A percentile compares a stretch with the other conserved stretches of the same genome.
Evolutionary conservation across 2,113 vertebrate species (phyloP).

Genomic region (Larimichthys crocea): DNA sequence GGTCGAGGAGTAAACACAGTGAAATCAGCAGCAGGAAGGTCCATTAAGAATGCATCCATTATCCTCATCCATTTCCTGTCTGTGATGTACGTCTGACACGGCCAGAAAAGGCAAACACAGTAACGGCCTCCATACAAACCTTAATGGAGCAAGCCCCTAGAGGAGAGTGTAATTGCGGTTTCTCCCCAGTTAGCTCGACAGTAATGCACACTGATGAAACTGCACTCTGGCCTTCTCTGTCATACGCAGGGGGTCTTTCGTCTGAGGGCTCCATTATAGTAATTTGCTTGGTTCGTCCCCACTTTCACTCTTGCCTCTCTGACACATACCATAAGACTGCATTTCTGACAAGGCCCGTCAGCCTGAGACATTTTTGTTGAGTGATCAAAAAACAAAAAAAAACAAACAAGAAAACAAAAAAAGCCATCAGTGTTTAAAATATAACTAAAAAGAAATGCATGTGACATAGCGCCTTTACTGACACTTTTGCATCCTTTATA

Average conservation of each 20-base stretch:
- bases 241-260: slow-evolving; percentile 50
- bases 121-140: slow-evolving; percentile 58
- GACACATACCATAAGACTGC: slow-evolving; percentile 18
- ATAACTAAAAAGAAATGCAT: slow-evolving; percentile 11
- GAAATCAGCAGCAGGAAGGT: slow-evolving; percentile 51
- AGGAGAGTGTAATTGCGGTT: slow-evolving; percentile 72
- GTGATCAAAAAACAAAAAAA: neutral
- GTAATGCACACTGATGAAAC: slow-evolving; percentile 75
- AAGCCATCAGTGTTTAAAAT: slow-evolving; percentile 31
- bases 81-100: slow-evolving; percentile 58
- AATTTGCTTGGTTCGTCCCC: slow-evolving; percentile 35
- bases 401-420: neutral
- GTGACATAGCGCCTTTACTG: slow-evolving; percentile 10
- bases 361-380: neutral
- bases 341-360: slow-evolving; percentile 24
- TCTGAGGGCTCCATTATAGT: slow-evolving; percentile 64
- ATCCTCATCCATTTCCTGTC: slow-evolving; percentile 79
- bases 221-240: slow-evolving; percentile 66
- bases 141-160: slow-evolving; percentile 75
- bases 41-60: slow-evolving; percentile 79
- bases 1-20: slow-evolving; percentile 72
- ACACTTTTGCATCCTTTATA: slow-evolving; percentile 42
- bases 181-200: slow-evolving; percentile 63
- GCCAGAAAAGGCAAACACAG: slow-evolving; percentile 70
- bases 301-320: slow-evolving; percentile 24